Base-by-base conservation (phyloP, 1,140 invertebrate species). In the Plectus sambesii region DNA sequence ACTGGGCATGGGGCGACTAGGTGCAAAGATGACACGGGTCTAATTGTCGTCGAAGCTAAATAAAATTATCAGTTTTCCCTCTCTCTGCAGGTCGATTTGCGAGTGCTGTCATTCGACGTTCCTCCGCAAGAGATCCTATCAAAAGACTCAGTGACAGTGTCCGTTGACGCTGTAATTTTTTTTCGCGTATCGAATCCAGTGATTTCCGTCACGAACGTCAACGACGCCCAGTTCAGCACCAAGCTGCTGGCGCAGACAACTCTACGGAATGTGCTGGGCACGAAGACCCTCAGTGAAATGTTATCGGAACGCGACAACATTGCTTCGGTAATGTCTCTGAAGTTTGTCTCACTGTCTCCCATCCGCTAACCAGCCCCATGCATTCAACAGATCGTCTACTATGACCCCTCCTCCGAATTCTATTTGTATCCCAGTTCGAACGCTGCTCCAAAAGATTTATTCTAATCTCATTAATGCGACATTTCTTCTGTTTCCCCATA, bases 231-330 rank as follows among this genome's bases (percentile, higher is more conserved):
- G 52, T 69, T 71, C 49, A 70, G 69, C 23, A 75, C 74, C 2
- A 69, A 71, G 36, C 63, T 75, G 2, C 52, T 75, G 20, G 68
- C 61, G 60, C 74, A 43, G 53, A 69, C 66, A 5, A 66, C 64
- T 0, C 70, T 92, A 4, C 73, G 87, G 17, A 93, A 90, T 68
- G 86, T 92, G 0, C 74, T 96, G n/a, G 90, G 90, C 40, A 94
- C 88, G 19, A 79, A 87, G 45, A 88, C 88, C 64, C 75, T 96
- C 35, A 81, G 84, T 8, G 85, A 92, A 72, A 83, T 92, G 44
- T 74, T 93, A 1, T 82, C 84, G 2, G 89, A 96, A 64, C 73
- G 88, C 20, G 89, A 94, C 70, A 80, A 81, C 2, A 94, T 96
- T 53, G 85, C 84, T 27, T 52, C 84, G 88, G 85, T 86, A 48